Conservation (phyloP, 1,140 invertebrate species). For the Araneus ventricosus region DNA sequence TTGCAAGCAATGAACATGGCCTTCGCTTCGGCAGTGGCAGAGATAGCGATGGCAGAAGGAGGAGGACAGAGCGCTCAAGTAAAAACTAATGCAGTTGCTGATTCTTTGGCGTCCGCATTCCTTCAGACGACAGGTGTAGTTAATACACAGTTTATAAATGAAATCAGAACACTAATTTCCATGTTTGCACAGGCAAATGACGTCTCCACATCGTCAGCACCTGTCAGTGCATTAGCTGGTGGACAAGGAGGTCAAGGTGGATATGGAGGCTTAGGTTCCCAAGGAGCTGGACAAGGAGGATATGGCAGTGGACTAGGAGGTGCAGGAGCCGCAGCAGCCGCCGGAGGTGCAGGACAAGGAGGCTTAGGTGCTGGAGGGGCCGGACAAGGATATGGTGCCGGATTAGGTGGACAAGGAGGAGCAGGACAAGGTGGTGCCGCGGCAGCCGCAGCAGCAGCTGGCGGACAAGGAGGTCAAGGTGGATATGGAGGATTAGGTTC, state of each 20-base stretch:
- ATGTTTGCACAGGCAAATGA: background rate
- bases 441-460: background rate
- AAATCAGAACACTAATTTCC: constrained; percentile 17
- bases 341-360: no score
- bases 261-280: background rate
- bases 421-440: no score
- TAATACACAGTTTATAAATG: background rate
- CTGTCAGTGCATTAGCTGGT: background rate
- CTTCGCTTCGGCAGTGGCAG: constrained; percentile 35
- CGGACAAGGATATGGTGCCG: background rate
- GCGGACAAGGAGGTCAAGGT: background rate
- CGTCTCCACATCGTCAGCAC: background rate
- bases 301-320: background rate
- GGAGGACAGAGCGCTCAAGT: background rate
- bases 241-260: background rate
- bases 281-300: background rate
- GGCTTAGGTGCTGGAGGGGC: no score
- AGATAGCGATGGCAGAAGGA: background rate
- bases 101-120: background rate
- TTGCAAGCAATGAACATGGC: constrained; percentile 56
- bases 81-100: background rate
- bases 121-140: constrained; percentile 14
- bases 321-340: no score
- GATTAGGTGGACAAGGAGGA: no score
- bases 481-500: background rate